Conservation (phyloP, 2,113 vertebrate genomes). For the Notechis scutatus region DNA sequence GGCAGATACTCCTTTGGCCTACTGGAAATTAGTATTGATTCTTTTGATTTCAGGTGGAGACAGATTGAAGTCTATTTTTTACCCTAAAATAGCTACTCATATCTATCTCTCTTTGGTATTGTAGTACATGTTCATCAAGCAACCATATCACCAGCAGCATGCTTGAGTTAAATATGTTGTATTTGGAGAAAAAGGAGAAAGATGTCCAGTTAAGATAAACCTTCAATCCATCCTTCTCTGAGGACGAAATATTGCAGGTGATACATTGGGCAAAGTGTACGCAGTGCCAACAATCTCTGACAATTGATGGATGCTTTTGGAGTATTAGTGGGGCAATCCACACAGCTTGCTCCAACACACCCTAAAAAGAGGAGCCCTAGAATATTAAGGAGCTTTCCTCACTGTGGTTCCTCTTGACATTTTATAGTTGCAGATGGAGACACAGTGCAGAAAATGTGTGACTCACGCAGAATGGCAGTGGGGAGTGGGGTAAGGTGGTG, state of each 20-base stretch:
- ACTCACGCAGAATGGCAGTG: not conserved
- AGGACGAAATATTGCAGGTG: not conserved
- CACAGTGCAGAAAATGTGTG: not conserved
- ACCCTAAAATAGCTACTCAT: not conserved
- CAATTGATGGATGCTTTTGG: not conserved
- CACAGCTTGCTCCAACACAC: not conserved
- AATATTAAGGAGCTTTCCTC: not conserved
- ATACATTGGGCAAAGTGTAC: not conserved
- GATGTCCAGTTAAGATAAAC: not conserved
- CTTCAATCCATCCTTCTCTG: not conserved
- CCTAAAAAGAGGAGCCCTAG: not conserved
- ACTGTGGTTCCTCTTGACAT: not conserved
- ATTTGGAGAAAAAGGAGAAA: not conserved
- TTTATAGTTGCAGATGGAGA: not conserved
- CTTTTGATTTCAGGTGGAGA: not conserved
- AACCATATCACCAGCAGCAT: no score
- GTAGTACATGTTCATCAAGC: not conserved
- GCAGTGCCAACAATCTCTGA: not conserved
- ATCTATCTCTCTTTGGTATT: not conserved
- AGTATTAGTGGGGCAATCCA: not conserved
- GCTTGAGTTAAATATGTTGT: not conserved
- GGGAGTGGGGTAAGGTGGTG: not conserved
- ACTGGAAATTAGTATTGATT: not conserved
- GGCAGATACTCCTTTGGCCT: not conserved
- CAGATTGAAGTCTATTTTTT: not conserved